Base-by-base conservation (phyloP, 1,140 invertebrate species). In the Gryllus bimaculatus region DNA sequence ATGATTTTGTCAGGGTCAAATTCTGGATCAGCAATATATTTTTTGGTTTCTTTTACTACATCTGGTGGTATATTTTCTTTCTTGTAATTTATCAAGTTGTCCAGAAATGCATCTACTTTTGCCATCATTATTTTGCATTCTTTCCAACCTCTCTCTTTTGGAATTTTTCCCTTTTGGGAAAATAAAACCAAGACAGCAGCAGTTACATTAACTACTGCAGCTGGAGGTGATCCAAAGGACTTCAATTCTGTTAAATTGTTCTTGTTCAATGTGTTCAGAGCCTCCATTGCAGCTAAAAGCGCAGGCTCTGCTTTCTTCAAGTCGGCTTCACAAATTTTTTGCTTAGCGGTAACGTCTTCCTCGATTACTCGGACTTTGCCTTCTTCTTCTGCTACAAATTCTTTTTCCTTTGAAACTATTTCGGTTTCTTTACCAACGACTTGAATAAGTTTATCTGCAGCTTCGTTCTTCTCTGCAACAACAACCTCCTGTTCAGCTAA, bases 131-230 rank as follows among this genome's bases (percentile, higher is more conserved):
- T 89, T 87, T 97, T 98, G 80, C 92, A 94, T 73, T 92, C 91
- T 87, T 97, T 98, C 97, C 97, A 99, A 78, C 93, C 95, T 82
- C 92, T 89, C 85, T 99, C 96, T 85, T 93, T 98, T 0, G 96
- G 95, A 78, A 98, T 90, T 87, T 96, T 96, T 8, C 95, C 95
- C 83, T 92, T 93, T 47, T 91, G 91, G 3, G 95, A 90, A 81
- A 98, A 91, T 8, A 98, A 87, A 48, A 97, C 93, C 81, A 96
- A 89, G 1, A 98, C 96, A 47, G 96, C 96, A 15, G 94, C 92
- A 8, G 91, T 91, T 0, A 98, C 96, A 83, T 92, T 94, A 0
- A 94, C 90, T 1, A 98, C 96, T 80, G 94, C 94, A 47, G 91
- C 89, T 5, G 93, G 93, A 13, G 93, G 93, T 8, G 91, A 90